A percentile compares a stretch with the other conserved stretches of the same genome.
phyloP scores from a whole-genome alignment of 2,113 vertebrate species.

The Apeltes quadracus region DNA sequence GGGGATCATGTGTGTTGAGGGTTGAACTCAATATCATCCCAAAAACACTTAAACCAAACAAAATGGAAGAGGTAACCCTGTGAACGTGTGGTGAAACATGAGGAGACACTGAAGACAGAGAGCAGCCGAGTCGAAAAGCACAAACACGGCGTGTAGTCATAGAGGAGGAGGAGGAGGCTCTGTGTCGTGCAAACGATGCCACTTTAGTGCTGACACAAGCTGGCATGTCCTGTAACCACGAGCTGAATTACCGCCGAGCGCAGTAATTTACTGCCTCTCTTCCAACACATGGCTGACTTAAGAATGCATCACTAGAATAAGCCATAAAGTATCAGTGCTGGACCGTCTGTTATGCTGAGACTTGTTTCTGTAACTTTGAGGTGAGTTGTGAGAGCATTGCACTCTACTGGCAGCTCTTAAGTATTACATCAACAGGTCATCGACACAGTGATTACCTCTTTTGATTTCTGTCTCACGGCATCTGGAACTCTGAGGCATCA shows the following conservation, averaged over 20 bases:
- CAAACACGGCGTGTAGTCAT: conserved; percentile 52
- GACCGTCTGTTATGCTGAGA: not conserved
- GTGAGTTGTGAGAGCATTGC: conserved; percentile 62
- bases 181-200: conserved; percentile 5
- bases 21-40: not conserved
- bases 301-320: conserved; percentile 4
- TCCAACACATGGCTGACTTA: not conserved
- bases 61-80: conserved; percentile 6
- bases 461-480: conserved; percentile 21
- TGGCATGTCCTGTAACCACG: not conserved
- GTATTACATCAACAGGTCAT: conserved; percentile 44
- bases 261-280: conserved; percentile 9
- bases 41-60: conserved; percentile 1
- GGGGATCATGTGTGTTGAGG: not conserved
- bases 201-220: conserved; percentile 31
- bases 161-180: conserved; percentile 9
- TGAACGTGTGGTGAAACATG: conserved; percentile 24
- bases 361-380: not conserved
- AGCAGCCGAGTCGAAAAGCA: conserved; percentile 46
- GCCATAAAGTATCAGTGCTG: conserved; percentile 1
- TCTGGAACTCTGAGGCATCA: conserved; percentile 21
- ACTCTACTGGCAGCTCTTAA: conserved; percentile 68
- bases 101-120: conserved; percentile 36
- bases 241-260: conserved; percentile 6
- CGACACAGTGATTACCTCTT: conserved; percentile 17